Conservation (phyloP, 2,797 vertebrate species). For the Philypnodon macrostomus region DNA sequence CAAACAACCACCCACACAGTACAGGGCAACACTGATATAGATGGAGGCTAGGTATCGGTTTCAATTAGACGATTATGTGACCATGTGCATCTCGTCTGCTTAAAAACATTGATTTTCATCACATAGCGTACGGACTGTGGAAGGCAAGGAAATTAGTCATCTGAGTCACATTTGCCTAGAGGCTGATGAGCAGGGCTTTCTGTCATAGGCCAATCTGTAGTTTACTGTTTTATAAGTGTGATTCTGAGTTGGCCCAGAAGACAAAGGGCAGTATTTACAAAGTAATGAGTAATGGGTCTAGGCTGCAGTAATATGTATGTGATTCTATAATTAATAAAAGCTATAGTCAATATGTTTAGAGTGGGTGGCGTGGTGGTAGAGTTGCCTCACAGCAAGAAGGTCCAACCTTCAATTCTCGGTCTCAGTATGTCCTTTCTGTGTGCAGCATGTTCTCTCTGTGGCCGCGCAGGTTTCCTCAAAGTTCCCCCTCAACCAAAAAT, state of each 20-base stretch:
- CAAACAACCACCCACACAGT: conserved; percentile 51
- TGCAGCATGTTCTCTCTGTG: too few relatives aligned
- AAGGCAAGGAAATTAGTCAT: conserved; percentile 41
- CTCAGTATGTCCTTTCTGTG: too few relatives aligned
- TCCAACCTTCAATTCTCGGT: too few relatives aligned
- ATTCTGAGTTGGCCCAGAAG: conserved; percentile 31
- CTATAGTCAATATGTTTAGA: too few relatives aligned
- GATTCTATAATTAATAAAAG: too few relatives aligned
- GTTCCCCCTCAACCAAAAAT: too few relatives aligned
- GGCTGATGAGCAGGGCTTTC: conserved; percentile 42
- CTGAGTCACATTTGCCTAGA: conserved; percentile 45
- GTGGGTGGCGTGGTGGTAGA: too few relatives aligned
- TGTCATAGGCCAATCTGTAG: conserved; percentile 35
- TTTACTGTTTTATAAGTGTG: conserved; percentile 19
- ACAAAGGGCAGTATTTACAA: conserved; percentile 18
- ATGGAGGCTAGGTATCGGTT: conserved; percentile 15
- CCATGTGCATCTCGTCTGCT: conserved; percentile 21
- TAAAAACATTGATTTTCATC: conserved; percentile 5
- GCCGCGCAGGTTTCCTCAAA: too few relatives aligned
- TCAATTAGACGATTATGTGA: conserved; percentile 18
- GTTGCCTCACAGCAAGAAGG: too few relatives aligned
- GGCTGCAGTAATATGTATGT: too few relatives aligned
- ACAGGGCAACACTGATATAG: conserved; percentile 24
- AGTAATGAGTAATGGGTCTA: too few relatives aligned
- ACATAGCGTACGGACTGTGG: conserved; percentile 10